Conservation (phyloP, 2,113 vertebrate species). For the Dasyprocta punctata region DNA sequence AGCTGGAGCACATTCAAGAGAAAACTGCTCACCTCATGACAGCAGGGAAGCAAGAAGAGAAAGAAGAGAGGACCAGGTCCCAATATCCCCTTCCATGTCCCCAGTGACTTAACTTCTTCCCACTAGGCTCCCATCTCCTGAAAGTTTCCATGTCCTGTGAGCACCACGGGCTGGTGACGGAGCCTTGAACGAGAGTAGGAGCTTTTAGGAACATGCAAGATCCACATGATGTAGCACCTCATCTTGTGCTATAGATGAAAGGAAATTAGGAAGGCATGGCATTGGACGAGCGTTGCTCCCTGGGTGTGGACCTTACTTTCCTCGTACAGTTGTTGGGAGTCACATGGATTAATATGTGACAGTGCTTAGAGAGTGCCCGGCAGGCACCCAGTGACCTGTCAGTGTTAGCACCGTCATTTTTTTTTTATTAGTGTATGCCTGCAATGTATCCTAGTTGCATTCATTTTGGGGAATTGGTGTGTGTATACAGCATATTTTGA, state of each 20-base stretch:
- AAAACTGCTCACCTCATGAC: neutral
- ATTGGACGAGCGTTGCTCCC: no score
- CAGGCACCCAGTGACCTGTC: accelerated
- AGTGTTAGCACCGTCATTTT: neutral
- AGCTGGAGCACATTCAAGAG: neutral
- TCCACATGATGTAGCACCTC: neutral
- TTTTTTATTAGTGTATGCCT: neutral
- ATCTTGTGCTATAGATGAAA: neutral
- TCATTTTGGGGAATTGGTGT: neutral
- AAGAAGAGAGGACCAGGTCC: neutral
- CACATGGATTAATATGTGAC: neutral
- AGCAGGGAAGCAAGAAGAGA: neutral
- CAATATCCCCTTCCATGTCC: neutral
- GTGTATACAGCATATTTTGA: neutral
- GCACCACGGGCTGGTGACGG: neutral
- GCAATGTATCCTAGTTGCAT: neutral
- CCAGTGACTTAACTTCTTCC: neutral
- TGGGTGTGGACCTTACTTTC: neutral
- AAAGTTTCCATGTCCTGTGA: neutral
- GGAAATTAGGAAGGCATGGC: neutral
- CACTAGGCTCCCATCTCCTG: neutral
- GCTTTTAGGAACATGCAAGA: neutral
- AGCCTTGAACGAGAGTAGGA: neutral
- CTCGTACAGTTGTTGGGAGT: neutral
- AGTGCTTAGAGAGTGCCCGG: accelerated